phyloP scores from a whole-genome alignment of 2,113 vertebrate species.

The Cervus canadensis region DNA sequence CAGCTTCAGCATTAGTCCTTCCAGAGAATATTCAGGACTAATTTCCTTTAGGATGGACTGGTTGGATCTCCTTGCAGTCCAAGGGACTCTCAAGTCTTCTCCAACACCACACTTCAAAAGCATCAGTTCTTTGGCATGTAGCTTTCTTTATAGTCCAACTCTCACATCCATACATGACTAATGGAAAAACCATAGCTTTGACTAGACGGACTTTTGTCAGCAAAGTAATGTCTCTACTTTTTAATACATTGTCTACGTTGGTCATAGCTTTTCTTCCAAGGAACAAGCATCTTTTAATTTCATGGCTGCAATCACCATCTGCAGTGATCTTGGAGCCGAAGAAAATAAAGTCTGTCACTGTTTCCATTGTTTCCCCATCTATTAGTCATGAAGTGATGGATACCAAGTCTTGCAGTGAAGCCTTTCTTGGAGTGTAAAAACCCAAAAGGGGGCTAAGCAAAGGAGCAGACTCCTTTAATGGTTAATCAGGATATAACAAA shows the following conservation, averaged over 20 bases:
- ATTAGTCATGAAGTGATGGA: background rate
- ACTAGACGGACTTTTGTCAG: background rate
- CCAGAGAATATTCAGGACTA: background rate
- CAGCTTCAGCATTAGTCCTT: background rate
- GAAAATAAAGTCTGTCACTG: background rate
- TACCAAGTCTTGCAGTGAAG: background rate
- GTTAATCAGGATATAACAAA: background rate
- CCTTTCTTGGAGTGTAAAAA: background rate
- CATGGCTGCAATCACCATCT: background rate
- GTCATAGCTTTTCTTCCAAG: background rate
- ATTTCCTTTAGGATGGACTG: background rate
- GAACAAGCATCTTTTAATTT: background rate
- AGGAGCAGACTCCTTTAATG: background rate
- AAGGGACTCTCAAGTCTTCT: background rate
- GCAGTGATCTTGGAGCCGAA: background rate
- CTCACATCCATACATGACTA: background rate
- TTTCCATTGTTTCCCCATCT: background rate
- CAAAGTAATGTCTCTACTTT: background rate
- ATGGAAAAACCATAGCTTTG: background rate
- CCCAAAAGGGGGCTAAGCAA: background rate
- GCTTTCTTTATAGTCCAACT: background rate
- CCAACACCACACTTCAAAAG: background rate
- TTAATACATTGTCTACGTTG: background rate
- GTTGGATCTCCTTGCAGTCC: background rate
- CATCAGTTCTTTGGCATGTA: rapidly evolving